Evolutionary conservation across 1,140 invertebrate species (phyloP), one percentile per base, ranked within the genome.

Genomic region (Pectinophora gossypiella): DNA sequence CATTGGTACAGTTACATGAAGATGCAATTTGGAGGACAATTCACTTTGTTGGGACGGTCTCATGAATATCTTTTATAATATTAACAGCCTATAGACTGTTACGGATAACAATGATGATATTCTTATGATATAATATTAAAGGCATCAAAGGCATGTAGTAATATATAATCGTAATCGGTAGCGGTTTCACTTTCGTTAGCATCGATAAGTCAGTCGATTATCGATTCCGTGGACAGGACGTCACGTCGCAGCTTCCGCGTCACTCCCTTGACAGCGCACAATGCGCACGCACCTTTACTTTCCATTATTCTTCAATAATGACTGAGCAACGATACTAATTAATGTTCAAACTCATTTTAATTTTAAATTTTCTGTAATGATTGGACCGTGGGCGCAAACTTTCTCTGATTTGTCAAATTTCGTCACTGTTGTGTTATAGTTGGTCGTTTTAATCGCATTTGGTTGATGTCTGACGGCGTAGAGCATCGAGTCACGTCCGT

Each of bases 121-220:
- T n/a, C n/a, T n/a, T n/a, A n/a, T n/a, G n/a, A n/a, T n/a, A n/a
- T n/a, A n/a, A n/a, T n/a, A n/a, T n/a, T n/a, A n/a, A n/a, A n/a
- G n/a, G n/a, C n/a, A n/a, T n/a, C n/a, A n/a, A n/a, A n/a, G n/a
- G n/a, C n/a, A n/a, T n/a, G n/a, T n/a, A n/a, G n/a, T n/a, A n/a
- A n/a, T n/a, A n/a, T n/a, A n/a, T n/a, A n/a, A n/a, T n/a, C n/a
- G n/a, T n/a, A n/a, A n/a, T n/a, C 63, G 65, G 72, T 68, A 71
- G 65, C 63, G 35, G 69, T 80, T 80, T 83, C 79, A 76, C 75
- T 83, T 79, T 83, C 71, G 50, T 72, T 58, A 59, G 59, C 52
- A 55, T 69, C 73, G 76, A 79, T 75, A 71, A 71, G 78, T 72
- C 64, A 71, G 50, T 51, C 50, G 54, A 73, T 74, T 72, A 78